Conservation (phyloP, 2,888 invertebrate species). For the Catocala fraxini region DNA sequence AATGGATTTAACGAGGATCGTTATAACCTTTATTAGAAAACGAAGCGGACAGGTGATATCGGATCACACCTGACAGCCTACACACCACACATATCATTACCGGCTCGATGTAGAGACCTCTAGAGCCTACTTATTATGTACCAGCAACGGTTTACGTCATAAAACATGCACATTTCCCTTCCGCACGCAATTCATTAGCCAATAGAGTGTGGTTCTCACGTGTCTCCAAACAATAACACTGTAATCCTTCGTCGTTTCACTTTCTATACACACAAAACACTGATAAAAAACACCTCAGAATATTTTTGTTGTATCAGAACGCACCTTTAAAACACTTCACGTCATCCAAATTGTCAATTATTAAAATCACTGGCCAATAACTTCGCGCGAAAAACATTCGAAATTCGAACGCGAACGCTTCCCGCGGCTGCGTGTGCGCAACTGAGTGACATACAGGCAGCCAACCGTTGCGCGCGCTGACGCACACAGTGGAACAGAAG, state of each 20-base stretch:
- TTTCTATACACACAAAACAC: conserved; percentile 59
- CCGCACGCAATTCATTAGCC: conserved; percentile 52
- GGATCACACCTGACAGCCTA: conserved; percentile 40
- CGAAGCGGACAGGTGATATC: conserved; percentile 38
- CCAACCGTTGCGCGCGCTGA: conserved; percentile 65
- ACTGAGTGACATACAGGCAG: conserved; percentile 73
- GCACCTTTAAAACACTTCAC: conserved; percentile 50
- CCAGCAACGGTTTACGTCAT: conserved; percentile 39
- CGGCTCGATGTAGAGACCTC: conserved; percentile 1
- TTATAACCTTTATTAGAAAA: conserved; percentile 39
- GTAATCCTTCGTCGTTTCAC: conserved; percentile 73
- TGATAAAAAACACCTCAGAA: conserved; percentile 15
- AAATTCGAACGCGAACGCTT: conserved; percentile 71
- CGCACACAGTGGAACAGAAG: conserved; percentile 58
- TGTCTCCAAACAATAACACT: conserved; percentile 65
- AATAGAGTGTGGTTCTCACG: conserved; percentile 57
- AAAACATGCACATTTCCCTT: conserved; percentile 47
- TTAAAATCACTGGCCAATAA: conserved; percentile 50
- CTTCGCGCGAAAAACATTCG: conserved; percentile 69
- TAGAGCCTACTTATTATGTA: not conserved
- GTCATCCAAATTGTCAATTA: conserved; percentile 50
- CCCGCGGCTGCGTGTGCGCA: conserved; percentile 77
- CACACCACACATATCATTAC: conserved; percentile 35
- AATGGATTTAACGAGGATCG: conserved; percentile 3
- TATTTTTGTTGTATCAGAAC: conserved; percentile 8